A percentile compares a stretch with the other conserved stretches of the same genome.
phyloP scores from a whole-genome alignment of 2,113 vertebrate species.

The Sorex fumeus region DNA sequence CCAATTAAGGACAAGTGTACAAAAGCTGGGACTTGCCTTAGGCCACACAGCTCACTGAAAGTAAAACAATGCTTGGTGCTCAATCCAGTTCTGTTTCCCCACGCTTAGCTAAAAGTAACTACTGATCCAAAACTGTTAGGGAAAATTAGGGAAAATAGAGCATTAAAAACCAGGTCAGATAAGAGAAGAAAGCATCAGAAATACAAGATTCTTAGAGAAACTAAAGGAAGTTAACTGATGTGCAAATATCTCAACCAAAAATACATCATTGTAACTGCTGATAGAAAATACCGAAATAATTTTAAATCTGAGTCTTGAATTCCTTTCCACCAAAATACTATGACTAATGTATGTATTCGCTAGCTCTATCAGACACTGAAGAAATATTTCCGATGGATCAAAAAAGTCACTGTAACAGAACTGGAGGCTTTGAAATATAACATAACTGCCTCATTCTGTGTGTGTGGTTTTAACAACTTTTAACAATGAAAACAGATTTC shows the following conservation, averaged over 20 bases:
- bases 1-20: not conserved
- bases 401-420: slow-evolving; percentile 25
- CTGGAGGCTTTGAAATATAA: slow-evolving; percentile 56
- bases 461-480: slow-evolving; percentile 27
- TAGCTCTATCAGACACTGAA: not conserved
- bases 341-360: not conserved
- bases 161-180: not conserved
- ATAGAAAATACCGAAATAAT: not conserved
- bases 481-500: slow-evolving; percentile 63
- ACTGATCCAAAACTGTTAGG: not conserved
- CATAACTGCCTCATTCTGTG: not conserved
- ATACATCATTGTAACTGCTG: slow-evolving; percentile 31
- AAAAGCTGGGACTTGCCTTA: not conserved
- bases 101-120: not conserved
- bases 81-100: not conserved
- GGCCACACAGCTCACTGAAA: not conserved
- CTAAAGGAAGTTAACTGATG: slow-evolving; percentile 5
- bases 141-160: slow-evolving; percentile 14
- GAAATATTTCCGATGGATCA: slow-evolving; percentile 50
- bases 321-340: not conserved
- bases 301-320: not conserved
- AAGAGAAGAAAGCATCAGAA: not conserved
- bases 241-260: slow-evolving; percentile 25
- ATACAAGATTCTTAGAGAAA: slow-evolving; percentile 11
- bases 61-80: not conserved